Evolutionary conservation across 2,797 vertebrate genomes (phyloP).

Genomic region (Enteromius fasciolatus): DNA sequence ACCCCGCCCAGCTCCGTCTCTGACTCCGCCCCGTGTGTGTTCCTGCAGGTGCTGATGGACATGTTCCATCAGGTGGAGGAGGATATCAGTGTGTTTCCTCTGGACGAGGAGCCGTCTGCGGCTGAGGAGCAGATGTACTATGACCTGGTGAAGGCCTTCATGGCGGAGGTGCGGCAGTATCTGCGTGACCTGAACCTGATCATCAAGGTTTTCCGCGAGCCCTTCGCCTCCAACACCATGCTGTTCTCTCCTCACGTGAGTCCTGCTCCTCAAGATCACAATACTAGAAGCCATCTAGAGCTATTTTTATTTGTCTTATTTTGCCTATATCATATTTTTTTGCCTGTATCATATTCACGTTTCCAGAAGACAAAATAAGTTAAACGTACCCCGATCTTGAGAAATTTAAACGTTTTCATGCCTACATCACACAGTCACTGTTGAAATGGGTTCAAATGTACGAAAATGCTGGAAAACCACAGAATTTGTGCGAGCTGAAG

Average conservation of each 20-base stretch:
- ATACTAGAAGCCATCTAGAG: too few relatives aligned
- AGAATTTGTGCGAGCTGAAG: too few relatives aligned
- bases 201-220: constrained; percentile 95
- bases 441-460: background rate
- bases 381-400: too few relatives aligned
- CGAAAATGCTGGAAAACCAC: background rate
- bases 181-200: constrained; percentile 93
- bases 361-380: too few relatives aligned
- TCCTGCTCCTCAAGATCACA: constrained; percentile 41
- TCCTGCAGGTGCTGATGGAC: constrained; percentile 93
- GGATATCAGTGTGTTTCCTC: constrained; percentile 88
- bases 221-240: constrained; percentile 86
- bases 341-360: too few relatives aligned
- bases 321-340: too few relatives aligned
- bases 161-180: constrained; percentile 92
- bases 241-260: constrained; percentile 91
- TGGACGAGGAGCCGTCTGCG: constrained; percentile 92
- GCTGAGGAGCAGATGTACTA: constrained; percentile 93
- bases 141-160: constrained; percentile 91
- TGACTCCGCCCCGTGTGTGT: constrained; percentile 7
- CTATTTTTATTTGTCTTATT: too few relatives aligned
- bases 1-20: too few relatives aligned
- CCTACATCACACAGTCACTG: background rate
- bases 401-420: too few relatives aligned
- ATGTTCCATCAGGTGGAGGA: constrained; percentile 99